A percentile compares a stretch with the other conserved stretches of the same genome.
phyloP scores from a whole-genome alignment of 2,888 invertebrate genomes.

The Clanis bilineata region DNA sequence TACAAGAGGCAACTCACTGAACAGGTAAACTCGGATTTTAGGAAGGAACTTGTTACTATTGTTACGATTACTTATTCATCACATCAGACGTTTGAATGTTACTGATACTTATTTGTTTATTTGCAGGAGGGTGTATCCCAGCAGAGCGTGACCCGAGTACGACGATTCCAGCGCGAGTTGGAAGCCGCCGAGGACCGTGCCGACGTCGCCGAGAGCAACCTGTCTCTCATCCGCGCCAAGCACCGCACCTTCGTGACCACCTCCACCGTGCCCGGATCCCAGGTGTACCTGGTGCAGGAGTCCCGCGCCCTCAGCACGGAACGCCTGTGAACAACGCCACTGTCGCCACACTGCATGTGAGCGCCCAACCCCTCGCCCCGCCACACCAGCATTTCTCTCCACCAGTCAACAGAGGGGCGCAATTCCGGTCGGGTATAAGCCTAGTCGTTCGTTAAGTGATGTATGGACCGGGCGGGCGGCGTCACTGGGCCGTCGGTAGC shows the following conservation, averaged over 20 bases:
- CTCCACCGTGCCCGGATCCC: constrained; percentile 94
- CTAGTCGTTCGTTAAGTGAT: constrained; percentile 77
- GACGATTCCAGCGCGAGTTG: constrained; percentile 98
- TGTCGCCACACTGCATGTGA: constrained; percentile 56
- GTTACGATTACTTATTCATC: not conserved
- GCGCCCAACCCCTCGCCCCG: constrained; percentile 51
- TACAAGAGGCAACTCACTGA: constrained; percentile 98
- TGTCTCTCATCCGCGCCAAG: constrained; percentile 97
- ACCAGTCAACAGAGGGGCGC: constrained; percentile 64
- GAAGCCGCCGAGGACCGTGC: constrained; percentile 99
- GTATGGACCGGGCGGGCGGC: constrained; percentile 52
- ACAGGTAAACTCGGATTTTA: constrained; percentile 83
- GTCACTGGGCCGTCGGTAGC: constrained; percentile 52
- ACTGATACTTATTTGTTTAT: constrained; percentile 9
- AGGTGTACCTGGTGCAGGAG: constrained; percentile 95
- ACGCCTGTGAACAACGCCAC: constrained; percentile 42
- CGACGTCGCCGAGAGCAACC: constrained; percentile 96
- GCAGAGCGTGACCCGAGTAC: constrained; percentile 96
- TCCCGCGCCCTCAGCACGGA: constrained; percentile 85
- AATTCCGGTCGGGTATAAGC: constrained; percentile 80
- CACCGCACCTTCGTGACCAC: constrained; percentile 99
- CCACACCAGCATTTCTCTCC: constrained; percentile 71
- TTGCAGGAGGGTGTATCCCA: constrained; percentile 93
- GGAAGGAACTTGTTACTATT: constrained; percentile 8
- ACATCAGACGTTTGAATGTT: not conserved